Base-by-base conservation (phyloP, 2,888 invertebrate genomes). In the Lissocephala sabroskyi region DNA sequence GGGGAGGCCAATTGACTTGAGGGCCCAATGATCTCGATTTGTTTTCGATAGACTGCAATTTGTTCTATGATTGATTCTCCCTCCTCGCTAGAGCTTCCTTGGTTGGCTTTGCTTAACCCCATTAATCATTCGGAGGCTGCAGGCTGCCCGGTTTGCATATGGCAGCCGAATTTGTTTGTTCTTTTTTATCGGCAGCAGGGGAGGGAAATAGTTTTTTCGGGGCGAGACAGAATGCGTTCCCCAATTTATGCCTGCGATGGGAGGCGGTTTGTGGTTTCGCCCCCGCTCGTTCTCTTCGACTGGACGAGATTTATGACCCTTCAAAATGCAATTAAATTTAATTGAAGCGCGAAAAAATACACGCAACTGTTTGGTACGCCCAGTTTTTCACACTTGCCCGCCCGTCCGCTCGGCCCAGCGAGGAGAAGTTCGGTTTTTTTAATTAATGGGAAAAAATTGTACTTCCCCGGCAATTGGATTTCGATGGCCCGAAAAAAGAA, bases 281-380 rank as follows among this genome's bases (percentile, higher is more conserved):
- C n/a, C n/a, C n/a, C n/a, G n/a, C n/a, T n/a, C n/a, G n/a, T n/a
- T n/a, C n/a, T n/a, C n/a, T n/a, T n/a, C 52, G 48, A 49, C 64
- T 66, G 73, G 59, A 56, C 50, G 56, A 65, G 67, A 80, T 80
- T 79, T 79, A 81, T 81, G 66, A 63, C 70, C 68, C 68, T 78
- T 79, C 71, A 75, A 68, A 80, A 78, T 63, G 67, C 77, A 70
- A 78, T 81, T 80, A 77, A 81, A 79, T 79, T 81, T 66, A 81
- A 79, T 79, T 78, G 77, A 68, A 68, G 67, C 76, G 62, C 62
- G 62, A 65, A 63, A 60, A 63, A 66, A 62, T 35, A 52, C 37
- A 44, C 40, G 48, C 57, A 51, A 32, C 46, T 48, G 50, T 23
- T 46, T 47, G 45, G 45, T 50, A 62, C 62, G 54, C 56, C 62